Evolutionary conservation across 2,888 invertebrate genomes (phyloP).

Genomic region (Mystacides longicornis): DNA sequence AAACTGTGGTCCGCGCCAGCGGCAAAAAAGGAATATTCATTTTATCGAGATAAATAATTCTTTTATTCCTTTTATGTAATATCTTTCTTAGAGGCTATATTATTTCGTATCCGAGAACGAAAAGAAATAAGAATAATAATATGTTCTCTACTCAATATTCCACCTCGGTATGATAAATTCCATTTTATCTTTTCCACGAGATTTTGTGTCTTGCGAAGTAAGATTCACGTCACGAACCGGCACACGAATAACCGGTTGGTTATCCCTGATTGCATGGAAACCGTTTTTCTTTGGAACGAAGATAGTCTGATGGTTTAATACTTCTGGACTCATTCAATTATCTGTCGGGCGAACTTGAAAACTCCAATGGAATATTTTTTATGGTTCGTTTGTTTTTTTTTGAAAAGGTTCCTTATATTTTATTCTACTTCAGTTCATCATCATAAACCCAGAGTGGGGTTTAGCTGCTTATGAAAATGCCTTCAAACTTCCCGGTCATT

Average conservation of each 20-base stretch:
- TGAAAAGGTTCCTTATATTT: too few species aligned
- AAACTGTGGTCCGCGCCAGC: not conserved
- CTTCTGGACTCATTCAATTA: not conserved
- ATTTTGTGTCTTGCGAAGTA: not conserved
- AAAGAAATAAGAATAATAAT: too few species aligned
- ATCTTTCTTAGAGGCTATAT: too few species aligned
- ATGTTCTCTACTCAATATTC: not conserved
- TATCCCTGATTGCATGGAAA: constrained; percentile 1
- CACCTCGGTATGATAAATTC: not conserved
- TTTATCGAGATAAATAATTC: not conserved
- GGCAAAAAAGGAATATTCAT: not conserved
- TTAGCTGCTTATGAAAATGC: too few species aligned
- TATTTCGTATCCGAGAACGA: not conserved
- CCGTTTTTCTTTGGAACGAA: too few species aligned
- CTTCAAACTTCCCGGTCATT: too few species aligned
- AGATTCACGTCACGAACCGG: not conserved
- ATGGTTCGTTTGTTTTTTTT: too few species aligned
- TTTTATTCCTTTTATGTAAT: not conserved
- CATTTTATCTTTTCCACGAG: not conserved
- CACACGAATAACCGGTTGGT: not conserved
- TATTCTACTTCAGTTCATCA: too few species aligned
- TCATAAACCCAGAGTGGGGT: too few species aligned
- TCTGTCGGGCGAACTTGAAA: too few species aligned
- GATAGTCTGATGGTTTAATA: not conserved
- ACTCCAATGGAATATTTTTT: too few species aligned